Base-by-base conservation (phyloP, 2,888 invertebrate genomes). In the Cabera pusaria region DNA sequence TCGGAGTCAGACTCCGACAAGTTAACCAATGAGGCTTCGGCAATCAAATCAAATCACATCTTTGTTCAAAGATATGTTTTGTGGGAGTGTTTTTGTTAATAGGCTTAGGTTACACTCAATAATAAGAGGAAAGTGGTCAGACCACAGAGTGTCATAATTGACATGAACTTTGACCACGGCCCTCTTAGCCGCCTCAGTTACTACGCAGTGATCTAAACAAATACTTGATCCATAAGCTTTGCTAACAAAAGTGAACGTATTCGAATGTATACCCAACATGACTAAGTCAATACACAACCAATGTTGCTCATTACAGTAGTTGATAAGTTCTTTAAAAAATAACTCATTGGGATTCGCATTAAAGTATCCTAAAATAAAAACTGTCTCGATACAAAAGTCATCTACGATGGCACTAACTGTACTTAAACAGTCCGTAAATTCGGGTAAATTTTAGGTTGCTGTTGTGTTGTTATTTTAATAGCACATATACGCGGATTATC, bases 131-230 rank as follows among this genome's bases (percentile, higher is more conserved):
- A 11, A 36, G 19, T 36, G 36, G 7, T 36, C 36, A 2, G n/a
- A n/a, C n/a, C n/a, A n/a, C n/a, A n/a, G n/a, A n/a, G n/a, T n/a
- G n/a, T n/a, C n/a, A n/a, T n/a, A 27, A 0, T 23, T 22, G 1
- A 36, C 10, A 20, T 4, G 2, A 1, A 28, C 36, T n/a, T 24
- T n/a, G 5, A 11, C 5, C 2, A 28, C 22, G 8, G 6, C 0
- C 1, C 7, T 23, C 8, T 16, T 28, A 1, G 36, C 36, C 9
- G 28, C 5, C 5, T 18, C 22, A 5, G 27, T 22, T 3, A 7
- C 18, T 1, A 35, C 5, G 7, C 35, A 35, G 19, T 35, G 35
- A 18, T 28, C 33, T 1, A 36, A 17, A 27, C 35, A 36, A 5
- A 22, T 21, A 6, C 11, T 4, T 1, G 27, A 3, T 1, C 27